Evolutionary conservation across 2,113 vertebrate species (phyloP).

Genomic region (Suricata suricatta): DNA sequence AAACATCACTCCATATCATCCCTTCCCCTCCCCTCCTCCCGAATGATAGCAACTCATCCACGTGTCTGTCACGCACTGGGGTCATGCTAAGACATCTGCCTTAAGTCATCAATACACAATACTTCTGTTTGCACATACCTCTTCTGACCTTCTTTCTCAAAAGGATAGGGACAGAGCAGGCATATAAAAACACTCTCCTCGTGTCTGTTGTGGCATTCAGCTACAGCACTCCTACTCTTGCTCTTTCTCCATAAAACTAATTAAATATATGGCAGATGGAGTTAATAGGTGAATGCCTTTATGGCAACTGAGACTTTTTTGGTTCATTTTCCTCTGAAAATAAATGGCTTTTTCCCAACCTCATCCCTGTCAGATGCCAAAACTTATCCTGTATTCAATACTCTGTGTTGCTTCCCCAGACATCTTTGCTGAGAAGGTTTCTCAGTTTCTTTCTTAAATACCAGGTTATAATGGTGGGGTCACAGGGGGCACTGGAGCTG

Average conservation of each 20-base stretch:
- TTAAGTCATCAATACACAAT: neutral
- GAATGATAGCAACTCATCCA: neutral
- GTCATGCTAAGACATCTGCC: neutral
- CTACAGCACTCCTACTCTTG: neutral
- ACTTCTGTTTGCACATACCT: neutral
- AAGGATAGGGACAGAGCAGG: neutral
- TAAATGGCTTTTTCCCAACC: neutral
- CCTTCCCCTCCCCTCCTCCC: too few species aligned
- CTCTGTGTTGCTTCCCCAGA: neutral
- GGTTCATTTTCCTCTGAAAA: neutral
- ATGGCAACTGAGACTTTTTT: neutral
- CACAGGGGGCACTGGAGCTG: neutral
- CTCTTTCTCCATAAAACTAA: neutral
- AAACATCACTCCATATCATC: neutral
- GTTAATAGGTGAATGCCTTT: neutral
- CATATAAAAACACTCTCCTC: neutral
- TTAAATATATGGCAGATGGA: neutral
- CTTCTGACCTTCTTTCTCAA: neutral
- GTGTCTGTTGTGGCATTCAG: neutral
- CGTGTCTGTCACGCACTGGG: rapidly evolving
- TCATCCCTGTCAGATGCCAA: neutral
- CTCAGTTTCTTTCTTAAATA: neutral
- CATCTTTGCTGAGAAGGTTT: neutral
- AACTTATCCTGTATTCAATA: neutral
- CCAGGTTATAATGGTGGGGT: neutral